Conservation (phyloP, 2,888 invertebrate species). For the Chironomus riparius region DNA sequence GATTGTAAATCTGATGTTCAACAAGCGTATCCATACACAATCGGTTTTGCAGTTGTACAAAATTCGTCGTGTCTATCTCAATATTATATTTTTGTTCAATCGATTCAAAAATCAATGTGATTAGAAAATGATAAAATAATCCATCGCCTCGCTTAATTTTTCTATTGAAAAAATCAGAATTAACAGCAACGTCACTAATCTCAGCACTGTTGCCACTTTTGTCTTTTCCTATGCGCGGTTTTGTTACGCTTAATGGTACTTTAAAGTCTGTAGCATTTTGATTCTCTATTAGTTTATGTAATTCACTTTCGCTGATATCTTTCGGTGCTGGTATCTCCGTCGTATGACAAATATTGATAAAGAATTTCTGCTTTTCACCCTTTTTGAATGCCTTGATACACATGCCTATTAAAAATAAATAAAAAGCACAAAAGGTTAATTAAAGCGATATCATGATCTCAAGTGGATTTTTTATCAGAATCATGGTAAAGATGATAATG, state of each 20-base stretch:
- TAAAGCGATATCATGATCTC: not conserved
- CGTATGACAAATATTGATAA: slow-evolving; percentile 78
- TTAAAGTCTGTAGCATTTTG: slow-evolving; percentile 49
- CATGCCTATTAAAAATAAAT: slow-evolving; percentile 49
- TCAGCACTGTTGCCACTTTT: slow-evolving; percentile 64
- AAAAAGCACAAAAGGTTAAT: not conserved
- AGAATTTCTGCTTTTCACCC: slow-evolving; percentile 61
- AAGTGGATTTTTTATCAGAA: too few species aligned
- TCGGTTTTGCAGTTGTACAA: slow-evolving; percentile 60
- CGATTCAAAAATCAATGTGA: slow-evolving; percentile 71
- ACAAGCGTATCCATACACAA: slow-evolving; percentile 66
- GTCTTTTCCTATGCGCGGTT: slow-evolving; percentile 65
- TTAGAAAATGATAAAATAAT: slow-evolving; percentile 68
- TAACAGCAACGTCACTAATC: slow-evolving; percentile 77
- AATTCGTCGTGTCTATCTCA: slow-evolving; percentile 55
- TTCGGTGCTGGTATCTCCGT: slow-evolving; percentile 64
- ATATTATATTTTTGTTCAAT: slow-evolving; percentile 69
- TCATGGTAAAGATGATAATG: too few species aligned
- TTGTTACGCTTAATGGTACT: slow-evolving; percentile 86
- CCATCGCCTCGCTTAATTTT: slow-evolving; percentile 59
- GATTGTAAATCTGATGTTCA: slow-evolving; percentile 63
- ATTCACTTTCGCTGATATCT: slow-evolving; percentile 61
- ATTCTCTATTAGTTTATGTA: slow-evolving; percentile 35
- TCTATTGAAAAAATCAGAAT: slow-evolving; percentile 58
- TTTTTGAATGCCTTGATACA: slow-evolving; percentile 67